Conservation (phyloP, 1,140 invertebrate genomes). For the Drosophila equinoxialis region DNA sequence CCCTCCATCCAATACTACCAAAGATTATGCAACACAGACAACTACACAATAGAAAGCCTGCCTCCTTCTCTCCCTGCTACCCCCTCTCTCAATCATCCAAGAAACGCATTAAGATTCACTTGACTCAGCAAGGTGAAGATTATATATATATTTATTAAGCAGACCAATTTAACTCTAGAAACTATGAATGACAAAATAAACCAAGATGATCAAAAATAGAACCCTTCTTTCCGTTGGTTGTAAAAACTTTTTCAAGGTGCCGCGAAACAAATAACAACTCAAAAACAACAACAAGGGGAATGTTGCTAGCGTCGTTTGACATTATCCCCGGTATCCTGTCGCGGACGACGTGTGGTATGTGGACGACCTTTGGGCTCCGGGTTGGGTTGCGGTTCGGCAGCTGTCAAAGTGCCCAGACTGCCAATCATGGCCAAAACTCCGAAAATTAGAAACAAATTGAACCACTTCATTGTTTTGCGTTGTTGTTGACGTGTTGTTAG, state of each 20-base stretch:
- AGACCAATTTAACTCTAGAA: slow-evolving; percentile 78
- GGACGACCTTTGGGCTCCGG: slow-evolving; percentile 76
- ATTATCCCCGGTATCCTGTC: slow-evolving; percentile 63
- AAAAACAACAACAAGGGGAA: too few relatives aligned
- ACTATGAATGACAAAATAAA: slow-evolving; percentile 70
- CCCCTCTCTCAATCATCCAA: not conserved
- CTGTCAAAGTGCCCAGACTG: slow-evolving; percentile 51
- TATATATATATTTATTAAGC: slow-evolving; percentile 54
- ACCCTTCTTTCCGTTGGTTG: not conserved
- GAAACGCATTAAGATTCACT: slow-evolving; percentile 8
- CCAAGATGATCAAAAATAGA: slow-evolving; percentile 65
- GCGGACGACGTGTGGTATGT: slow-evolving; percentile 66
- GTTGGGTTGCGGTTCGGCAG: slow-evolving; percentile 48
- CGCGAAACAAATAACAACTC: slow-evolving; percentile 38
- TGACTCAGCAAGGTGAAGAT: slow-evolving; percentile 14
- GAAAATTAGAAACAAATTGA: slow-evolving; percentile 67
- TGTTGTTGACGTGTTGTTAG: not conserved
- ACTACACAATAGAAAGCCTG: not conserved
- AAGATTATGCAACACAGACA: not conserved
- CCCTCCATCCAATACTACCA: slow-evolving; percentile 6
- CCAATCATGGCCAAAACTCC: slow-evolving; percentile 66
- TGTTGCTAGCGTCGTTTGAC: slow-evolving; percentile 65
- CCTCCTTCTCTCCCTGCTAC: too few relatives aligned
- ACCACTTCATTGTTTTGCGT: slow-evolving; percentile 68
- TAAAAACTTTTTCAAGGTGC: slow-evolving; percentile 30